Conservation (phyloP, 2,797 vertebrate species). For the Darevskia nairensis region DNA sequence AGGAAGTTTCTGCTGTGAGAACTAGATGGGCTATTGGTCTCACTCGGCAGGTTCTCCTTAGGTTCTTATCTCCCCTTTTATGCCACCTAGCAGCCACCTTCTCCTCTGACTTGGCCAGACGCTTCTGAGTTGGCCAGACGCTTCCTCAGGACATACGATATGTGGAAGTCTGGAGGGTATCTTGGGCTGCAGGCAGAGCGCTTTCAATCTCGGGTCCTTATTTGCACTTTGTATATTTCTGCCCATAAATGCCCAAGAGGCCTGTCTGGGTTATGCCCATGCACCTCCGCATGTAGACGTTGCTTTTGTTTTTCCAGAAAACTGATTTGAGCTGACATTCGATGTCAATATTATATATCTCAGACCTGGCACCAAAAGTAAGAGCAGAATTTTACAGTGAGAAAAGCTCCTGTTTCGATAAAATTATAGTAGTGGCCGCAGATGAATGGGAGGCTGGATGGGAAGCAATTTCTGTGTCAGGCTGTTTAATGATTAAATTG, state of each 20-base stretch:
- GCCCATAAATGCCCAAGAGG: background rate
- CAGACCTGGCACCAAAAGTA: conserved; percentile 63
- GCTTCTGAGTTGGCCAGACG: background rate
- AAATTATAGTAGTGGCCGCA: conserved; percentile 70
- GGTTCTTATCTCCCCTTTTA: too few relatives aligned
- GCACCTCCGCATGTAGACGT: background rate
- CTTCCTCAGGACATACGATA: background rate
- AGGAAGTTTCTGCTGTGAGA: too few relatives aligned
- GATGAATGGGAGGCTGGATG: conserved; percentile 68
- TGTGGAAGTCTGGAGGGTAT: background rate
- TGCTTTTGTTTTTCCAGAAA: background rate
- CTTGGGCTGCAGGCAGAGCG: background rate
- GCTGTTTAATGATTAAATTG: conserved; percentile 77
- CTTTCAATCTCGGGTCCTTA: background rate
- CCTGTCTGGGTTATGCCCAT: background rate
- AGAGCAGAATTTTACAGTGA: conserved; percentile 67
- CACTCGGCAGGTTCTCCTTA: too few relatives aligned
- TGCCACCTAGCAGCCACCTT: background rate
- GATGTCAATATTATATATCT: conserved; percentile 32
- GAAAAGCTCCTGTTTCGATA: conserved; percentile 67
- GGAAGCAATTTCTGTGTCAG: conserved; percentile 74
- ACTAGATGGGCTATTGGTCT: too few relatives aligned
- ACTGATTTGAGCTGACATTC: background rate
- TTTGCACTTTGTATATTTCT: background rate
- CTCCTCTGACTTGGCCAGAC: background rate